Conservation (phyloP, 2,113 vertebrate species). For the Clarias macrocephalus region DNA sequence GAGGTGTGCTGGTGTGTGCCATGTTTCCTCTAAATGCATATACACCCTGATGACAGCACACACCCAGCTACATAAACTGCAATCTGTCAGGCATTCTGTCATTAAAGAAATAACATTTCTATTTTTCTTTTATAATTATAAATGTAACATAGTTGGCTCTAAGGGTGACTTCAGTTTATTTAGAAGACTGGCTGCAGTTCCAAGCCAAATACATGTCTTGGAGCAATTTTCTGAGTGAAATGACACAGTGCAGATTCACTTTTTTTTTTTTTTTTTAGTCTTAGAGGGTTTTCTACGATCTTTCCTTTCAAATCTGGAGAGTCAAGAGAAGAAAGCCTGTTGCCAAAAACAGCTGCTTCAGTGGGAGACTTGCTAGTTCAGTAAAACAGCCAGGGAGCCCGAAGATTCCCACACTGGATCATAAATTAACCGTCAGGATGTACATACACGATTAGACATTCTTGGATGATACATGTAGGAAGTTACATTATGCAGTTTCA, state of each 20-base stretch:
- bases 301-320: neutral
- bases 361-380: neutral
- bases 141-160: slow-evolving; percentile 7
- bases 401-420: slow-evolving; percentile 13
- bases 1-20: neutral
- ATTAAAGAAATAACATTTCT: slow-evolving; percentile 31
- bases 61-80: neutral
- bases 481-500: neutral
- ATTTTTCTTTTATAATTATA: slow-evolving; percentile 22
- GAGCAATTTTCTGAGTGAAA: slow-evolving; percentile 7
- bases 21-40: slow-evolving; percentile 4
- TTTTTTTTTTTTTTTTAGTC: neutral
- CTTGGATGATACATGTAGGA: neutral
- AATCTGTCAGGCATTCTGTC: slow-evolving; percentile 16
- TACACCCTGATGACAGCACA: neutral
- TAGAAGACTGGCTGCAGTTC: slow-evolving; percentile 2
- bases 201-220: slow-evolving; percentile 16
- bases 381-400: neutral
- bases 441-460: neutral
- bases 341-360: neutral
- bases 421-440: slow-evolving; percentile 15
- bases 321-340: neutral
- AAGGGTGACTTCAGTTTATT: neutral
- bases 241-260: neutral
- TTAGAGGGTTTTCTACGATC: neutral